Evolutionary conservation across 2,797 vertebrate species (phyloP).

Genomic region (Dromococcyx pavoninus): DNA sequence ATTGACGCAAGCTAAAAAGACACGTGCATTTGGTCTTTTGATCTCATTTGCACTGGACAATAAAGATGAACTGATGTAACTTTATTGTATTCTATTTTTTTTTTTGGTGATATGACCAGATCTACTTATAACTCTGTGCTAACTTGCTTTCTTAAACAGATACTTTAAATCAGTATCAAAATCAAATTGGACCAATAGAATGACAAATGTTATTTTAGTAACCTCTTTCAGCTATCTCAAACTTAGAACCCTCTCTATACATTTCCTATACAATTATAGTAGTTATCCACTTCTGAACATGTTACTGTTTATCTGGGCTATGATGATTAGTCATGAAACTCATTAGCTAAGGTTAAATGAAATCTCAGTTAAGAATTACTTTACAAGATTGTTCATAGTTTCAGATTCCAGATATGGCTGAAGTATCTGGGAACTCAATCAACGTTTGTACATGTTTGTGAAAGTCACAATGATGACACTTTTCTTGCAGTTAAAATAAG

Average conservation of each 20-base stretch:
- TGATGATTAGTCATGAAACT: neutral
- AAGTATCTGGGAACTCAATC: neutral
- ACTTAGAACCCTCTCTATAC: neutral
- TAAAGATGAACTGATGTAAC: neutral
- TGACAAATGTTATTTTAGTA: neutral
- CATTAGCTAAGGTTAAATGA: neutral
- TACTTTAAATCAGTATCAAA: neutral
- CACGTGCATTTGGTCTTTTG: neutral
- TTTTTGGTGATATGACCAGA: neutral
- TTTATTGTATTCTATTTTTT: neutral
- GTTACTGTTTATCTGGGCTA: neutral
- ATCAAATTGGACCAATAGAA: neutral
- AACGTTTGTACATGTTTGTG: neutral
- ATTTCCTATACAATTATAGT: neutral
- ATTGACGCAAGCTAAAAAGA: neutral
- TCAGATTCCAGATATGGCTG: neutral
- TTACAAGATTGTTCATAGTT: neutral
- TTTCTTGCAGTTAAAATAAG: neutral
- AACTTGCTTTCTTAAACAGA: neutral
- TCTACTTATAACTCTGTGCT: neutral
- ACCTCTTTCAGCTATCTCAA: neutral
- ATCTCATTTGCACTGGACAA: neutral
- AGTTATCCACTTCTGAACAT: neutral
- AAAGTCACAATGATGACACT: neutral
- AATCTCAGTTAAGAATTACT: neutral